Conservation (phyloP, 2,888 invertebrate species). For the Zhuqinia jingwanae region DNA sequence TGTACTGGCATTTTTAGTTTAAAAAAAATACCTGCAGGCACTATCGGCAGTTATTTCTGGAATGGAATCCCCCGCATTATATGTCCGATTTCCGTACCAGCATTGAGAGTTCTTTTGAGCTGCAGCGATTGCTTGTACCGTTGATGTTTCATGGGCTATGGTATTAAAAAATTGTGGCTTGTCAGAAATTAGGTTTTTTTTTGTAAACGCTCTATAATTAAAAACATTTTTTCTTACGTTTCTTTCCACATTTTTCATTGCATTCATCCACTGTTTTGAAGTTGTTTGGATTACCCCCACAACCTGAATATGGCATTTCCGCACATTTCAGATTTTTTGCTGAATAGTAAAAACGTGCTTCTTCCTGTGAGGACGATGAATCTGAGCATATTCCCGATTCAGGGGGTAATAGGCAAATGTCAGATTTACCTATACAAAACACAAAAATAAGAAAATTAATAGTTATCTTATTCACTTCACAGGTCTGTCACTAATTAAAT, state of each 20-base stretch:
- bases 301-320: constrained; percentile 75
- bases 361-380: constrained; percentile 36
- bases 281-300: constrained; percentile 76
- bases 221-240: constrained; percentile 50
- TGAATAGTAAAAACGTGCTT: constrained; percentile 72
- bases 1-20: no score
- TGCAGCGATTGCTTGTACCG: constrained; percentile 54
- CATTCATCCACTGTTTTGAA: constrained; percentile 73
- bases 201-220: no score
- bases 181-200: no score
- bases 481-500: no score
- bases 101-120: constrained; percentile 66
- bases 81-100: constrained; percentile 68
- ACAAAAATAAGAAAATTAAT: neutral
- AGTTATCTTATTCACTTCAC: neutral
- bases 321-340: constrained; percentile 73
- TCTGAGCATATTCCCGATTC: constrained; percentile 67
- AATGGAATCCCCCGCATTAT: constrained; percentile 55
- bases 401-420: constrained; percentile 63
- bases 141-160: constrained; percentile 48
- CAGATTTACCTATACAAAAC: constrained; percentile 35
- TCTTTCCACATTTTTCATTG: constrained; percentile 69
- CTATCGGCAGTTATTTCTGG: constrained; percentile 64
- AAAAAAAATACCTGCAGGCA: no score
- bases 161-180: no score